phyloP scores from a whole-genome alignment of 2,888 invertebrate species.

The Drosophila subquinaria region DNA sequence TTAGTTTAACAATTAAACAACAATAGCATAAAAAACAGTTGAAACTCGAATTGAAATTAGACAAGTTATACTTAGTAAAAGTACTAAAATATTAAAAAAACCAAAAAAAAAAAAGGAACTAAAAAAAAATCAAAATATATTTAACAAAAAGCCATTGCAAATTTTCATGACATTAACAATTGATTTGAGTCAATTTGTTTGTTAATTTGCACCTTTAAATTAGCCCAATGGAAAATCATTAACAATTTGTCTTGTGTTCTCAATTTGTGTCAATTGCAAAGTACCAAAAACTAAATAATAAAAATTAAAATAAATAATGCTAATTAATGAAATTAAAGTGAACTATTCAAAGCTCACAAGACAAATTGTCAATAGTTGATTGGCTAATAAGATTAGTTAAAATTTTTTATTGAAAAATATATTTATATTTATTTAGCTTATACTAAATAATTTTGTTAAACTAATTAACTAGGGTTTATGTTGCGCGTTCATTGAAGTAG shows the following conservation, averaged over 20 bases:
- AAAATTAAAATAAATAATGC: conserved; percentile 4
- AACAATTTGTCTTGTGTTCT: conserved; percentile 70
- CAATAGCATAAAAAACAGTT: conserved; percentile 42
- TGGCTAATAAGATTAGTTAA: conserved; percentile 63
- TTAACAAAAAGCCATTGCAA: conserved; percentile 44
- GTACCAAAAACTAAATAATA: conserved; percentile 29
- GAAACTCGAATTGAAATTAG: conserved; percentile 70
- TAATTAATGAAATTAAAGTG: conserved; percentile 6
- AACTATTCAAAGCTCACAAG: conserved; percentile 30
- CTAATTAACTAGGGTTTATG: conserved; percentile 71
- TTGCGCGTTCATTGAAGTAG: conserved; percentile 69
- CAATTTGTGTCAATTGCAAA: conserved; percentile 72
- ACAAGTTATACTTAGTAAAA: conserved; percentile 52
- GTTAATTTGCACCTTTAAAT: conserved; percentile 59
- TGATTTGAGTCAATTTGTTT: conserved; percentile 68
- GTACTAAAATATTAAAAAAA: conserved; percentile 21
- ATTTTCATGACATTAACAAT: conserved; percentile 58
- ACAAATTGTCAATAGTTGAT: conserved; percentile 65
- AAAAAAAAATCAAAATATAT: conserved; percentile 7
- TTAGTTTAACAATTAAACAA: conserved; percentile 13
- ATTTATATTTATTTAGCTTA: conserved; percentile 57
- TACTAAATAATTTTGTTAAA: conserved; percentile 63
- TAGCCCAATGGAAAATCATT: conserved; percentile 26
- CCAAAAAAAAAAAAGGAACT: conserved; percentile 8
- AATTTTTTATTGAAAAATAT: conserved; percentile 38